Conservation (phyloP, 1,140 invertebrate species). For the Achatina immaculata region DNA sequence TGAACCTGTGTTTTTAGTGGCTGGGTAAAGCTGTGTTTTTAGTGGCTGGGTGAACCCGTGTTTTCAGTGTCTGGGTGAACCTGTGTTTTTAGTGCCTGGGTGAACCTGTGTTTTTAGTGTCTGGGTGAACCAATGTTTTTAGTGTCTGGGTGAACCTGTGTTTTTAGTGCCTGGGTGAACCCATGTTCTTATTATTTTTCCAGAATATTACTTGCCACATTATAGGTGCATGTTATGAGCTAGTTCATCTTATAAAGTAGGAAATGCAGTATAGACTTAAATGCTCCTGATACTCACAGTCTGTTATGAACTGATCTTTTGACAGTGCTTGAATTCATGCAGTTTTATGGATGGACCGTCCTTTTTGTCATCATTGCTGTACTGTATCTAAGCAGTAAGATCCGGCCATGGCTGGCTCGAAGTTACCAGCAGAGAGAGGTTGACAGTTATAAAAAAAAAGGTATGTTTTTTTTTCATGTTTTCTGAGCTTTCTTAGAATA, state of each 20-base stretch:
- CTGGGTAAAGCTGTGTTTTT: too few species aligned
- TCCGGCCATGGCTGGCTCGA: constrained; percentile 39
- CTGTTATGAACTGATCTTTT: neutral
- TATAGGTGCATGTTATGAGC: too few species aligned
- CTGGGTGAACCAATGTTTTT: too few species aligned
- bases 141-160: too few species aligned
- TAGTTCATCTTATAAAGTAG: neutral
- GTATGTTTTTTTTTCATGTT: constrained; percentile 34
- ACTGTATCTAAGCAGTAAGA: constrained; percentile 41
- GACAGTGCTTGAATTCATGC: constrained; percentile 48
- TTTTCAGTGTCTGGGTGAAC: too few species aligned
- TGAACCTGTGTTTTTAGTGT: too few species aligned
- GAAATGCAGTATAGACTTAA: neutral
- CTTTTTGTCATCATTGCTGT: constrained; percentile 44
- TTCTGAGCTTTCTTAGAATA: neutral
- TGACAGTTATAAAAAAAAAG: constrained; percentile 51
- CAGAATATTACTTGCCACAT: neutral
- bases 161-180: neutral
- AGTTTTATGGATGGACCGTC: constrained; percentile 58
- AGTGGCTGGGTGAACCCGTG: too few species aligned
- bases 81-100: too few species aligned
- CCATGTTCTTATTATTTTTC: neutral
- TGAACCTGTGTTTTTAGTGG: too few species aligned
- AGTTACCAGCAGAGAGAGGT: constrained; percentile 43
- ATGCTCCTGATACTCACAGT: neutral